Base-by-base conservation (phyloP, 1,140 invertebrate genomes). In the Drosophila bipectinata region DNA sequence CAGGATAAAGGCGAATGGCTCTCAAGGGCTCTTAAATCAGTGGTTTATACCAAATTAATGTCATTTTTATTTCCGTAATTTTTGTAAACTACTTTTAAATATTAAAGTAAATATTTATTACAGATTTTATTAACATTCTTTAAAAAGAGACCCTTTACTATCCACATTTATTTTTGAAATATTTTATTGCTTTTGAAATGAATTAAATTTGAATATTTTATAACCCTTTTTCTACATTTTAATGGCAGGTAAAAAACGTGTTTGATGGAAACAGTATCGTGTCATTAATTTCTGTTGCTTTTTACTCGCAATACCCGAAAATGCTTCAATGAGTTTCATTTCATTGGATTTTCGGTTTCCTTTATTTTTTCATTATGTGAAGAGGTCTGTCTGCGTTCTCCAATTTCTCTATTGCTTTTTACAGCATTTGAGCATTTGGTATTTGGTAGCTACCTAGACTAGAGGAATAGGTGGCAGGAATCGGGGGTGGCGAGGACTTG, bases 391-490 rank as follows among this genome's bases (percentile, higher is more conserved):
- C 54, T n/a, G 45, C 45, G 48, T 45, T 54, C 44, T 55, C 32
- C 37, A 21, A 53, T 56, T 67, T 34, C 15, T 61, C 41, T 49
- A 73, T 60, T 78, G 63, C 79, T 69, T 74, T 74, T 82, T 78
- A 75, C 64, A 77, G 84, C 81, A 77, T 87, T 68, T 75, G 73
- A 85, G 76, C 82, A 78, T 64, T 85, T 87, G 81, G 74, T 64
- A 78, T 87, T 85, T 87, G 78, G 63, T 75, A 12, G 41, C 9
- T 4, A 44, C 41, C 41, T 44, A 14, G 34, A 87, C 84, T 78
- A 67, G 39, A 67, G 39, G 32, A 32, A 37, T 39, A 34, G 30
- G 30, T 14, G 54, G 26, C 26, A 28, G 26, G 26, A 28, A 28
- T 28, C 5, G 26, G 4, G 26, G 12, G 15, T 28, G 18, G 49